Evolutionary conservation across 2,888 invertebrate genomes (phyloP).

Genomic region (Drosophila meridiana): DNA sequence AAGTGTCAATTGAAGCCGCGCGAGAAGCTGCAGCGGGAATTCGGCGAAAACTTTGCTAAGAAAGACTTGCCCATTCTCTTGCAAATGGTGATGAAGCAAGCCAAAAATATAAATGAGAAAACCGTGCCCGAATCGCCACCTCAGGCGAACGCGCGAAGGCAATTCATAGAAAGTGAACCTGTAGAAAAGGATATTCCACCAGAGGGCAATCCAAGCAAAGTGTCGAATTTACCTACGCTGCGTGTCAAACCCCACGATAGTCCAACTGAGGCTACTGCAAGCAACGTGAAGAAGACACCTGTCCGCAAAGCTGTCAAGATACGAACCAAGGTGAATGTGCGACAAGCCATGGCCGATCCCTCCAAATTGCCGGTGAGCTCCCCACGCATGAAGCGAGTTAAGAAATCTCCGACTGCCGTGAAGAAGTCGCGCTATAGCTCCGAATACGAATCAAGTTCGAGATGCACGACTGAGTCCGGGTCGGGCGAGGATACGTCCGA

Average conservation of each 20-base stretch:
- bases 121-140: background rate
- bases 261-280: background rate
- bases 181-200: conserved; percentile 10
- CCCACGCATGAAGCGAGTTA: background rate
- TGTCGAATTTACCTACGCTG: background rate
- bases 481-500: conserved; percentile 1
- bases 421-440: background rate
- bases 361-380: too few species aligned
- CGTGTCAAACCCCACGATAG: background rate
- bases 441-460: background rate
- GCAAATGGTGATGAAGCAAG: conserved; percentile 58
- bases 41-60: conserved; percentile 60
- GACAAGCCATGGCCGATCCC: conserved; percentile 23
- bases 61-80: conserved; percentile 78
- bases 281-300: background rate
- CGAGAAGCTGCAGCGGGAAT: conserved; percentile 58
- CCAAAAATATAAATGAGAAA: background rate
- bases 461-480: background rate
- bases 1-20: conserved; percentile 52
- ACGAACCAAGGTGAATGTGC: conserved; percentile 22
- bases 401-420: background rate
- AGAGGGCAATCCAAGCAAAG: conserved; percentile 1
- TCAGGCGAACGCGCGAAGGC: background rate
- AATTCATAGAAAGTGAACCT: background rate
- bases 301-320: background rate